Evolutionary conservation across 2,888 invertebrate species (phyloP), one percentile per base, ranked within the genome.

Genomic region (Meteorus colon): DNA sequence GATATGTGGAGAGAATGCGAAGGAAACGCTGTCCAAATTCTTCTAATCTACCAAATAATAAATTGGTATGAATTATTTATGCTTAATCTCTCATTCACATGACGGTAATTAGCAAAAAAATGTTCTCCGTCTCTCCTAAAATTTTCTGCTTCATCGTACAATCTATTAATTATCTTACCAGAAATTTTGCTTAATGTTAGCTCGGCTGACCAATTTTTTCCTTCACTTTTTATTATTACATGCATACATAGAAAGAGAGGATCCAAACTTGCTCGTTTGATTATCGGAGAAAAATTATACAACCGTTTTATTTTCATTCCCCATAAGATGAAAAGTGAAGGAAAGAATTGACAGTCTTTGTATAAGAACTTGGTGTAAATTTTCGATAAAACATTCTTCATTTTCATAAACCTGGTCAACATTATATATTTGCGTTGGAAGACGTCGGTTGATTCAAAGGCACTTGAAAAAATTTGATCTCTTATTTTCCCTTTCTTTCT

Each of bases 371-470:
- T 4, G 12, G 12, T 41, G 12, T 12, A 41, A 41, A 41, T 12
- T 41, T 41, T 12, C 41, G 12, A 12, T 12, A 41, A 41, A 41
- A 41, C 6, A 41, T 41, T 41, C 6, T 10, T 12, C 41, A 41
- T 41, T 8, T 41, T 8, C 41, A 12, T 12, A 41, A 41, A 12
- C 41, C 41, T 41, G 12, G 1, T 6, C n/a, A 55, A n/a, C 8
- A 24, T 24, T n/a, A 48, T 55, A 55, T 19, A 55, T 55, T 48
- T 48, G 8, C 10, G n/a, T 19, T 19, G 55, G 55, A 55, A 55
- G 55, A 55, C 55, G n/a, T 19, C 19, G n/a, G 55, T 55, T n/a
- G n/a, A 55, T 55, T 24, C 10, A 19, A 55, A 55, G 55, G 55
- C 55, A 55, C 55, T n/a, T 4, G 55, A 10, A 24, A 19, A 8